Conservation (phyloP, 2,888 invertebrate genomes). For the Laothoe populi region DNA sequence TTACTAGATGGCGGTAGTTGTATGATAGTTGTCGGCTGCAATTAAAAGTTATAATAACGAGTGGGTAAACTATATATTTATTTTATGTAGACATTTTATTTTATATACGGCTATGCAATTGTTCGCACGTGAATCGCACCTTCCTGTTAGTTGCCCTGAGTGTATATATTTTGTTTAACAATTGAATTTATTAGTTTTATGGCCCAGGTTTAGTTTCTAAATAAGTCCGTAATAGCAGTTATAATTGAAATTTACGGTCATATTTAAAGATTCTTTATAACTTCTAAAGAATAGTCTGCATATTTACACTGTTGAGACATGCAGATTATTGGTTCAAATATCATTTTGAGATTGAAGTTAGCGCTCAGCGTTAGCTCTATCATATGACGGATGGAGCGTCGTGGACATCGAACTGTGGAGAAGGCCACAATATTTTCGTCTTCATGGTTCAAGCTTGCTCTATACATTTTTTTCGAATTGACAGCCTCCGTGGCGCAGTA, state of each 20-base stretch:
- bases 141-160: neutral
- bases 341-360: too few species aligned
- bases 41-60: neutral
- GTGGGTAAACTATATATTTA: neutral
- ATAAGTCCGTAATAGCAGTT: neutral
- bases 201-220: neutral
- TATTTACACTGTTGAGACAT: too few species aligned
- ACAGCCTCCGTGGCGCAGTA: too few species aligned
- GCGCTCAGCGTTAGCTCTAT: too few species aligned
- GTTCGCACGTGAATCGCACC: neutral
- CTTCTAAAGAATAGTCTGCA: too few species aligned
- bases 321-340: too few species aligned
- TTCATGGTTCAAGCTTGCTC: too few species aligned
- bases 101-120: neutral
- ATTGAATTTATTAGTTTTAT: neutral
- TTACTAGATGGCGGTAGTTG: slow-evolving; percentile 3
- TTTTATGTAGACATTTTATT: neutral
- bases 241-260: neutral
- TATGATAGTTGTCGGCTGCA: neutral
- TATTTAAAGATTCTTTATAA: too few species aligned
- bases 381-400: too few species aligned
- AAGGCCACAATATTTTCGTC: too few species aligned
- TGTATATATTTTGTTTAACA: neutral
- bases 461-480: too few species aligned
- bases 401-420: too few species aligned